Conservation (phyloP, 2,888 invertebrate species). For the Allolobophora icterica region DNA sequence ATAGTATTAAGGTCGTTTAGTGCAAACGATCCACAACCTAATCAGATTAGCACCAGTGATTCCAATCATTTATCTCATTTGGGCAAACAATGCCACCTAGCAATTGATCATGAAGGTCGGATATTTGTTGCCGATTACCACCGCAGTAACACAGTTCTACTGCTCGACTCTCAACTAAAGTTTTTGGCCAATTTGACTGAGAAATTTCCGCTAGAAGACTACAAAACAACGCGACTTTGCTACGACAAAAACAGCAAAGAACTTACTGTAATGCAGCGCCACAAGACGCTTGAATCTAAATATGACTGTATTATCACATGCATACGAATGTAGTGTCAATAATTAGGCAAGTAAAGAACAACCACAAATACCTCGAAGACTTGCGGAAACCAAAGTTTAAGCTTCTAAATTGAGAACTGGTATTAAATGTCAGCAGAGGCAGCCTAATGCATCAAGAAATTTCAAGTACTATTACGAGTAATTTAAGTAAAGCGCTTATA, state of each 20-base stretch:
- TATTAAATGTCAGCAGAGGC: too few species aligned
- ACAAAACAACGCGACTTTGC: neutral
- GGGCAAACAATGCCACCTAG: neutral
- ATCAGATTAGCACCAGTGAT: neutral
- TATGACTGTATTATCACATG: neutral
- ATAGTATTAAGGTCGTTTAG: neutral
- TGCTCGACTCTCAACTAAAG: neutral
- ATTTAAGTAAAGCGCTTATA: too few species aligned
- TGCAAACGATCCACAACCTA: neutral
- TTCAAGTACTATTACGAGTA: too few species aligned
- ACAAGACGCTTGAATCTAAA: neutral
- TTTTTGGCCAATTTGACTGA: neutral
- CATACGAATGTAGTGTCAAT: neutral
- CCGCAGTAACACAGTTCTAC: neutral
- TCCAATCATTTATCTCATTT: neutral
- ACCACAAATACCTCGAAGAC: too few species aligned
- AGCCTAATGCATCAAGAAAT: too few species aligned
- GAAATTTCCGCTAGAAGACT: neutral
- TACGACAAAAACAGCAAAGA: neutral
- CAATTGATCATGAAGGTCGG: neutral
- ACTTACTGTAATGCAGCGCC: neutral
- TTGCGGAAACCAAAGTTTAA: too few species aligned
- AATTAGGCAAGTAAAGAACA: neutral
- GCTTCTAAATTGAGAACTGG: too few species aligned
- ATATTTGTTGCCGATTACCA: conserved; percentile 5